Percentiles rank a stretch among this genome's conserved stretches.
Conservation (phyloP, 2,797 vertebrate genomes). For the Smutsia temminckii region DNA sequence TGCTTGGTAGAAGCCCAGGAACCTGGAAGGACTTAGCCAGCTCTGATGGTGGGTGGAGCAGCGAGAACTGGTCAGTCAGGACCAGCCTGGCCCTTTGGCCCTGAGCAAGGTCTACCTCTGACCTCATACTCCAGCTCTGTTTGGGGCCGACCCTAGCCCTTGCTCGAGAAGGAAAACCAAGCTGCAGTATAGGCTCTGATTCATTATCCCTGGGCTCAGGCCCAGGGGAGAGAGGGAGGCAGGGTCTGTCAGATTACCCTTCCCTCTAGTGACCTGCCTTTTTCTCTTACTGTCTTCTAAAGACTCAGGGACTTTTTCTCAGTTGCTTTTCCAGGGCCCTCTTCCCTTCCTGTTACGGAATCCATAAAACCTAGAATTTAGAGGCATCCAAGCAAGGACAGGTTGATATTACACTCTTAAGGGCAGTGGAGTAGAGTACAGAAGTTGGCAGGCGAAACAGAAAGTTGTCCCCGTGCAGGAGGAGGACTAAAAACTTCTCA, state of each 20-base stretch:
- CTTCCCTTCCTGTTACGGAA: not conserved
- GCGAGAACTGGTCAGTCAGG: not conserved
- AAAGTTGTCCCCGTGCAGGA: constrained; percentile 72
- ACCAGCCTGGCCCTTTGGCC: not conserved
- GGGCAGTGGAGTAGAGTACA: not conserved
- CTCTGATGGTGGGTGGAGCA: not conserved
- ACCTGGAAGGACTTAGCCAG: not conserved
- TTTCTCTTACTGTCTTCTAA: not conserved
- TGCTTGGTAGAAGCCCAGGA: not conserved
- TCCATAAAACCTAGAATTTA: not conserved
- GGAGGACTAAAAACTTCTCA: constrained; percentile 80
- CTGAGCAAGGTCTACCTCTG: not conserved
- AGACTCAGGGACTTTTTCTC: not conserved
- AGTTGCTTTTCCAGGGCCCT: not conserved
- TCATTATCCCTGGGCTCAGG: not conserved
- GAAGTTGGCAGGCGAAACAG: constrained; percentile 79
- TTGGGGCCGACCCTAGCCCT: not conserved
- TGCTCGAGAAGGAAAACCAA: not conserved
- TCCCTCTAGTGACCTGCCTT: not conserved
- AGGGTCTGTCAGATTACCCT: not conserved
- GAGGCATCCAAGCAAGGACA: not conserved
- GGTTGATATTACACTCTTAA: not conserved
- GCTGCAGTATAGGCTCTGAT: not conserved
- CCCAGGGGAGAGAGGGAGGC: not conserved
- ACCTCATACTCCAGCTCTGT: not conserved